phyloP scores from a whole-genome alignment of 2,113 vertebrate species.

The Carassius gibelio region DNA sequence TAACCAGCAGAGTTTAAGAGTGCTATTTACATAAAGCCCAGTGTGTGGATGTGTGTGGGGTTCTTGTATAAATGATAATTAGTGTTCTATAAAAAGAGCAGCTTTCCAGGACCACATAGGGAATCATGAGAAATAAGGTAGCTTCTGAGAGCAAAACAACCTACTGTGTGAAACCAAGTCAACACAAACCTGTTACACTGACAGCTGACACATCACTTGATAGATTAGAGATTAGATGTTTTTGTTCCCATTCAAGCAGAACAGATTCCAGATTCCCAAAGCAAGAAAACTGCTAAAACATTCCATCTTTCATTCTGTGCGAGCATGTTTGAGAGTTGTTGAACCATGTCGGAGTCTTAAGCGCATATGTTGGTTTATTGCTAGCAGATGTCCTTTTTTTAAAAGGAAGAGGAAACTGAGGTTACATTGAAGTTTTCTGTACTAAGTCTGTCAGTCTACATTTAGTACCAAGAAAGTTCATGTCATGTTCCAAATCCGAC shows the following conservation, averaged over 20 bases:
- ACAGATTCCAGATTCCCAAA: neutral
- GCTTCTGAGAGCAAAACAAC: slow-evolving; percentile 4
- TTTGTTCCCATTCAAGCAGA: neutral
- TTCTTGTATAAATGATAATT: slow-evolving; percentile 24
- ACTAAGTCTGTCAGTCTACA: neutral
- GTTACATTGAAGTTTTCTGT: neutral
- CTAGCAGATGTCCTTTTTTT: slow-evolving; percentile 48
- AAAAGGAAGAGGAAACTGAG: slow-evolving; percentile 35
- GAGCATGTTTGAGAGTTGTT: neutral
- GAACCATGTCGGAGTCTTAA: neutral
- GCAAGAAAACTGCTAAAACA: slow-evolving; percentile 7
- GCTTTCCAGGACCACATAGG: neutral
- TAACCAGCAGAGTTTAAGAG: slow-evolving; percentile 67
- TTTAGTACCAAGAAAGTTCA: neutral
- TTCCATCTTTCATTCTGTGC: neutral
- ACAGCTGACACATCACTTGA: neutral
- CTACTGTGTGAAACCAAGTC: neutral
- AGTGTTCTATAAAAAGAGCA: slow-evolving; percentile 8
- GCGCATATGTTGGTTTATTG: slow-evolving; percentile 43
- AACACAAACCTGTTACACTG: slow-evolving; percentile 1
- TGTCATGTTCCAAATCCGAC: neutral
- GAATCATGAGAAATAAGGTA: neutral
- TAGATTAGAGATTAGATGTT: slow-evolving; percentile 5
- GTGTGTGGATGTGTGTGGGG: slow-evolving; percentile 27
- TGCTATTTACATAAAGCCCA: slow-evolving; percentile 68